These are phyloP conservation scores for Tylochromis polylepis DNA, from an alignment of 2,113 vertebrate species.

Conservation along the genomic window DNA sequence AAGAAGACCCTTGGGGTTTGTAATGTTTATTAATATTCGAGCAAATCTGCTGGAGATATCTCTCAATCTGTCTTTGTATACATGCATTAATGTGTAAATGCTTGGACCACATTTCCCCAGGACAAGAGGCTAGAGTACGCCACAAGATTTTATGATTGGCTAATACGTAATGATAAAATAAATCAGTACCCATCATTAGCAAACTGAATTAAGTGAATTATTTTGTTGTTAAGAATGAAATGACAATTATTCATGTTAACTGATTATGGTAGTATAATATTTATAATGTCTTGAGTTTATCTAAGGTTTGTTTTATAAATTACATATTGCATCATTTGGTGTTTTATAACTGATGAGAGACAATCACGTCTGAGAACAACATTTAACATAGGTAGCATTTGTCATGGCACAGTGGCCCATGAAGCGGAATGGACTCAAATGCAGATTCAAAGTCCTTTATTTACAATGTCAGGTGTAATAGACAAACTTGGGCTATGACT, in stretches of 20 bases:
- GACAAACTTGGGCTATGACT: no score
- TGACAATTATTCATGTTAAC: not conserved
- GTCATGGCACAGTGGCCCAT: no score
- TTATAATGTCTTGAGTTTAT: not conserved
- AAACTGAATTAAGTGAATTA: not conserved
- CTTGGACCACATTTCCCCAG: not conserved
- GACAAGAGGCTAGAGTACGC: not conserved
- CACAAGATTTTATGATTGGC: not conserved
- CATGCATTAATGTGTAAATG: not conserved
- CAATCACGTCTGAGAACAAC: not conserved
- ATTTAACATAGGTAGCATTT: not conserved
- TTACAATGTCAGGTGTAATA: no score
- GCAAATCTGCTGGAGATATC: not conserved
- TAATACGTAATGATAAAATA: not conserved
- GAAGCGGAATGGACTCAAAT: no score
- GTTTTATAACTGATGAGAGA: not conserved
- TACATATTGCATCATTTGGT: not conserved
- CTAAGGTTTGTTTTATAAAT: not conserved
- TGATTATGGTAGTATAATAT: not conserved
- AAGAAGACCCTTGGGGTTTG: not conserved
- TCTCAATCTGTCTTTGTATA: not conserved
- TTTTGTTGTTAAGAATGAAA: not conserved
- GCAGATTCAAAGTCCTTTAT: no score
- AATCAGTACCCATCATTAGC: not conserved
- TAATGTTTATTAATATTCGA: constrained; percentile 30